Evolutionary conservation across 2,113 vertebrate species (phyloP).

Genomic region (Vulpes lagopus): DNA sequence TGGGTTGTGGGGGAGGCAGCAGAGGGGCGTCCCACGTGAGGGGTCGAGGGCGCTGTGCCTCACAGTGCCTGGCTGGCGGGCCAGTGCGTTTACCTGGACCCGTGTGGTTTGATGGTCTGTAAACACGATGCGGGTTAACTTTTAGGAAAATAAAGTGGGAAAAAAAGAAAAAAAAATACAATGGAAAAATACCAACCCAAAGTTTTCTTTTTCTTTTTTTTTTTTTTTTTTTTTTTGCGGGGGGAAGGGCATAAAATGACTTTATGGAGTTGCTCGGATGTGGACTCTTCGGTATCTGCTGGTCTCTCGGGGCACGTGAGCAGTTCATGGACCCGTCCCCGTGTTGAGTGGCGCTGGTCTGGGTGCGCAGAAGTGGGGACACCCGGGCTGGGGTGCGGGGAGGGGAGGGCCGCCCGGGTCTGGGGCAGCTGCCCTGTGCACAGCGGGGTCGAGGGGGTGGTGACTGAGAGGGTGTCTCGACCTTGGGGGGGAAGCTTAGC

Average conservation of each 20-base stretch:
- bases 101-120: neutral
- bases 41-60: neutral
- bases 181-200: neutral
- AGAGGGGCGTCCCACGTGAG: neutral
- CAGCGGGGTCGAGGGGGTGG: neutral
- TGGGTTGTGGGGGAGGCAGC: neutral
- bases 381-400: neutral
- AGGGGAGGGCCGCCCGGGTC: neutral
- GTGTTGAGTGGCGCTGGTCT: neutral
- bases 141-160: neutral
- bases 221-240: neutral
- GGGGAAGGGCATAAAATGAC: neutral
- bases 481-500: neutral
- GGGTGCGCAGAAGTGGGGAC: neutral
- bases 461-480: neutral
- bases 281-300: neutral
- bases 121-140: neutral
- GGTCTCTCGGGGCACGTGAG: neutral
- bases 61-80: neutral
- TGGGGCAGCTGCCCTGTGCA: too few relatives aligned
- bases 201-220: neutral
- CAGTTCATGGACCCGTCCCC: neutral
- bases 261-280: neutral
- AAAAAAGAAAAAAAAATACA: neutral
- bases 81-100: neutral